Conservation (phyloP, 2,113 vertebrate genomes). For the Hippolais icterina region DNA sequence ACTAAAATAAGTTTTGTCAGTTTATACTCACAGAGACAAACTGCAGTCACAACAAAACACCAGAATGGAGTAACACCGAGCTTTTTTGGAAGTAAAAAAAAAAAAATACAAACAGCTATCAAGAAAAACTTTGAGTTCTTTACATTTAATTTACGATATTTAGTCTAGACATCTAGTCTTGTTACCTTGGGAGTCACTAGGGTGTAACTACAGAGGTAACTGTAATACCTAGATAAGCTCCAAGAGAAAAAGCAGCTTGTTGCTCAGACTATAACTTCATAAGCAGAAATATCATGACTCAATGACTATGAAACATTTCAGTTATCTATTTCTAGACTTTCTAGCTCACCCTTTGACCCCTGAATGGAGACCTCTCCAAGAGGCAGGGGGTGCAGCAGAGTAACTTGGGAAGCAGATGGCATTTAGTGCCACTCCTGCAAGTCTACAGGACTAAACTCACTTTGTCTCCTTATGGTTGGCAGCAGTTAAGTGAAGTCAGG, state of each 20-base stretch:
- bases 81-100: not conserved
- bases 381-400: not conserved
- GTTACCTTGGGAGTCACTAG: not conserved
- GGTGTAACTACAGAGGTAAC: not conserved
- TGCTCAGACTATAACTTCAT: not conserved
- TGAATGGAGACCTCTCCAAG: fast-evolving
- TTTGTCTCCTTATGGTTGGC: fast-evolving
- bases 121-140: not conserved
- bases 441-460: not conserved
- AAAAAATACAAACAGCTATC: not conserved
- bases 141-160: not conserved
- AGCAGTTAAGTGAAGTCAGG: not conserved
- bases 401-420: not conserved
- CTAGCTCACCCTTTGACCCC: not conserved
- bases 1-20: not conserved
- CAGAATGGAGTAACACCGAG: not conserved
- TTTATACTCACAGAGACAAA: not conserved
- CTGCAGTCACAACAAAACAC: not conserved
- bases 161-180: not conserved
- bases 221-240: not conserved
- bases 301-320: not conserved
- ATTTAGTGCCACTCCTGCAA: not conserved
- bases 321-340: not conserved
- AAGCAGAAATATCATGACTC: not conserved
- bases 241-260: not conserved